Base-by-base conservation (phyloP, 1,140 invertebrate species). In the Chrysoperla carnea region DNA sequence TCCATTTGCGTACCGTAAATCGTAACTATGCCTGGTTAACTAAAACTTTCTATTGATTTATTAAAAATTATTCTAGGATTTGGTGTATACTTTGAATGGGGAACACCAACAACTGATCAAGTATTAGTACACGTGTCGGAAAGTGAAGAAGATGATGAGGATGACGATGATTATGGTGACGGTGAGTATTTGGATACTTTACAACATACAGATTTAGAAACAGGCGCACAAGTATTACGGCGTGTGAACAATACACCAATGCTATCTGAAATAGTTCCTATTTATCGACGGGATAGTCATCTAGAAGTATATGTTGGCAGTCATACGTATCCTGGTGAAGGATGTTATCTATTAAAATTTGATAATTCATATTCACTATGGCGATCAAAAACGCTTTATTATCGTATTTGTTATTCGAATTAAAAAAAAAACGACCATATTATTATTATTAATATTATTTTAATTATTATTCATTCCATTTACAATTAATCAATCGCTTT, bases 321-420 rank as follows among this genome's bases (percentile, higher is more conserved):
- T 50, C 96, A 99, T 64, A 69, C 77, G 17, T 99, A 99, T 66
- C 95, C 96, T 5, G 94, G 88, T 13, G 79, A 89, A 67, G 95
- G 96, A 31, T 86, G 98, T 31, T 99, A 99, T 67, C 67, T 98
- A 57, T 69, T 99, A 7, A 99, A 99, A 69, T 99, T 99, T 66
- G 95, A 99, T 66, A 99, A 99, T 67, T 94, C 92, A 1, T 99
- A 97, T 65, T 97, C 92, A 36, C 67, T 99, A 42, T 99, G 94
- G 94, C 77, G 96, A 52, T 95, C 90, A 50, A 99, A 99, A 78
- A 96, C 90, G 8, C 72, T 99, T 23, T 99, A 98, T 61, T 99
- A 99, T 64, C 74, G 94, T 64, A 91, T 99, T 36, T 99, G 95
- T 61, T 99, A 98, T 55, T 95, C 91, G 40, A 77, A 76, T 48